Evolutionary conservation across 1,140 invertebrate genomes (phyloP), one percentile per base, ranked within the genome.

Genomic region (Stenopsyche tienmushanensis): DNA sequence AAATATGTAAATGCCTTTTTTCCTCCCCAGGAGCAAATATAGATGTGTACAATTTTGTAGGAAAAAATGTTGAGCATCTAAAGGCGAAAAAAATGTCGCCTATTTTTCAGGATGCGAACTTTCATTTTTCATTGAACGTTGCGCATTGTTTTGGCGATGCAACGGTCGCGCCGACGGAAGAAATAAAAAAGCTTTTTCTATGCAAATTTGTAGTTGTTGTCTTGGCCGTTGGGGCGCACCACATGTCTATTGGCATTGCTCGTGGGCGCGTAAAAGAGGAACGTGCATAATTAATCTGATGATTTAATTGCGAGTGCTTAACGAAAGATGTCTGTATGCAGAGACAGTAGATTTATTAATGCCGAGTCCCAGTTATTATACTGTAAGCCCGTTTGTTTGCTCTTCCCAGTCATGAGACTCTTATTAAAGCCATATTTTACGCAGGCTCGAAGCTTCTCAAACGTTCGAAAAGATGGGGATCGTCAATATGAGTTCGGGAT

Each of bases 1-100:
- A 60, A 60, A 60, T 60, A 60, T 60, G 57, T 60, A 60, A 49
- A 60, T 60, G 57, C 42, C 24, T 47, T 17, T 47, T 60, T 60
- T 60, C 44, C 44, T 58, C 21, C 7, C 3, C 47, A 50, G 5
- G 17, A 20, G 10, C 18, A 47, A 47, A 47, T 47, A 47, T 47
- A 47, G 44, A 47, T 20, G 18, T 47, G 18, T 47, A 47, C 44
- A 47, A 5, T 47, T 47, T 9, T 47, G 44, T 20, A 18, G 10
- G 44, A 47, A 47, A 34, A 34, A 7, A 34, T 34, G 13, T 34
- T 5, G 29, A 34, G 5, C 29, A 34, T 13, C 29, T 34, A 7
- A 5, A 34, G 13, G 5, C 5, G 13, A 34, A 34, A 34, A 34
- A 34, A 34, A 34, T 13, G 29, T 13, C 29, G 5, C 13, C 29